Percentiles rank a stretch among this genome's conserved stretches.
Evolutionary conservation across 2,888 invertebrate genomes (phyloP).

Genomic region (Aspidapion aeneum): DNA sequence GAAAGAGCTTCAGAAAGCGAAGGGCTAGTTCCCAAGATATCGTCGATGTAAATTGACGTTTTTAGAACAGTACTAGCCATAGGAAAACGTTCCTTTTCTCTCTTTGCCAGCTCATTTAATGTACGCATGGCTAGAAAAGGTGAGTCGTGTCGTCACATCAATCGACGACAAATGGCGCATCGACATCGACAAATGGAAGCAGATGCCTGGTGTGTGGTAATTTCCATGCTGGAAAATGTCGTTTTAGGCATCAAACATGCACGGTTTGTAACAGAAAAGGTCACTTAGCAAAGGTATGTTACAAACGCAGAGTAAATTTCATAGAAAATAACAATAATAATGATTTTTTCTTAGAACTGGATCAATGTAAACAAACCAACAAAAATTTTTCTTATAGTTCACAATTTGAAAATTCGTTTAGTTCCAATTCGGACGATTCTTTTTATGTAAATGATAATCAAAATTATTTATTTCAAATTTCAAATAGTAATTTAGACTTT

Average conservation of each 20-base stretch:
- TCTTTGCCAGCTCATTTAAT: too few relatives aligned
- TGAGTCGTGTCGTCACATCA: background rate
- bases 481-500: background rate
- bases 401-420: too few relatives aligned
- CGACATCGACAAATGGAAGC: background rate
- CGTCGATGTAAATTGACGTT: background rate
- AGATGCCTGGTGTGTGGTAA: background rate
- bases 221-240: background rate
- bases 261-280: background rate
- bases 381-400: too few relatives aligned
- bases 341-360: background rate
- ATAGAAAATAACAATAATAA: background rate
- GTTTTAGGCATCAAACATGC: background rate
- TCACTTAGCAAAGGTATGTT: background rate
- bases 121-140: background rate
- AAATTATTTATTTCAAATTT: background rate
- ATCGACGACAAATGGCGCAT: background rate
- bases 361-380: too few relatives aligned
- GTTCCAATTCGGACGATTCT: too few relatives aligned
- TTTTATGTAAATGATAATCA: background rate
- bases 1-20: too few relatives aligned
- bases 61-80: too few relatives aligned
- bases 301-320: background rate
- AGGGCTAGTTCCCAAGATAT: too few relatives aligned
- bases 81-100: too few relatives aligned